phyloP scores from a whole-genome alignment of 30 jellyfish, hydroid and myxozoan genomes.

The Pseudorhiza aurosa region DNA sequence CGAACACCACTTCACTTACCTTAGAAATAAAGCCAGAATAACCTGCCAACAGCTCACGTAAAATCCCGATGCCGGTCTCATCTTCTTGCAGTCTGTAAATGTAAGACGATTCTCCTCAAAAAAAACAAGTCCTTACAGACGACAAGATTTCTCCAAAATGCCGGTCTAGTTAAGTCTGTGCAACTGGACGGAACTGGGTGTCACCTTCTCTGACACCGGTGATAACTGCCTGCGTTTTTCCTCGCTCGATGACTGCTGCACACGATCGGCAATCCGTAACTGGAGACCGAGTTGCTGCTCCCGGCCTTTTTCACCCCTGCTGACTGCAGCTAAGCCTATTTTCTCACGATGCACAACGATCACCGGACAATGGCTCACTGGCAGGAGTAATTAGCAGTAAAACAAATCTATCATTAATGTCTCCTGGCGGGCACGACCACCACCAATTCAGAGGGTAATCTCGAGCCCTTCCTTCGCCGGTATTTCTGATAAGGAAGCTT shows the following conservation, averaged over 20 bases:
- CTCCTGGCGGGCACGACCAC: constrained; percentile 38
- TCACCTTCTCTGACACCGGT: not conserved
- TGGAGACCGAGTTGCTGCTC: constrained; percentile 21
- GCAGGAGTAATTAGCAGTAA: constrained; percentile 43
- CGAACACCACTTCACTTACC: constrained; percentile 8
- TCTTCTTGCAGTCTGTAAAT: constrained; percentile 17
- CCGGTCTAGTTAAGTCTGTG: too few relatives aligned
- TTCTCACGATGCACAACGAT: constrained; percentile 67
- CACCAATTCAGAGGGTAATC: constrained; percentile 47
- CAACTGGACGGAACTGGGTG: too few relatives aligned
- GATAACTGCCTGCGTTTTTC: constrained; percentile 14
- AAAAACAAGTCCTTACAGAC: too few relatives aligned
- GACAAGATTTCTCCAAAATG: too few relatives aligned
- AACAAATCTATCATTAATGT: constrained; percentile 37
- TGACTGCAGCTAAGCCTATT: constrained; percentile 59
- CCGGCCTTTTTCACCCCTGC: constrained; percentile 62
- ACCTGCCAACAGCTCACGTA: constrained; percentile 62
- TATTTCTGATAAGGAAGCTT: constrained; percentile 37
- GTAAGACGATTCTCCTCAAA: too few relatives aligned
- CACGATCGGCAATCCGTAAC: constrained; percentile 17
- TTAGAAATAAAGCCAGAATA: constrained; percentile 19
- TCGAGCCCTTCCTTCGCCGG: constrained; percentile 52
- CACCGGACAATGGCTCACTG: constrained; percentile 58
- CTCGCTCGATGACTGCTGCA: constrained; percentile 1
- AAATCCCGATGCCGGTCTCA: constrained; percentile 18